A percentile compares a stretch with the other conserved stretches of the same genome.
Evolutionary conservation across 2,797 vertebrate genomes (phyloP).

Genomic region (Cyprinella venusta): DNA sequence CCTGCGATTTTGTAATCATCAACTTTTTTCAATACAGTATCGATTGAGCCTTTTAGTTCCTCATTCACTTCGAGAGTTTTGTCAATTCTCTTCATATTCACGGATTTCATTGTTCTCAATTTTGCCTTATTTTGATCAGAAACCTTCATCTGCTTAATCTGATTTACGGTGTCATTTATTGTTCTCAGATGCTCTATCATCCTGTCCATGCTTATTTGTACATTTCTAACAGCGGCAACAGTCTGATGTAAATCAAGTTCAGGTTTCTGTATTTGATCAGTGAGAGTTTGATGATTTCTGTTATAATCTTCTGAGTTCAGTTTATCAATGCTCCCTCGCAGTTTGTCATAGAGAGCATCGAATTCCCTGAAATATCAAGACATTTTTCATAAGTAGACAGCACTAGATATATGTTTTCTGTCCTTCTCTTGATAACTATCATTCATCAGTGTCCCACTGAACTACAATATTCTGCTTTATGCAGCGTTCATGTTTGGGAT

Average conservation of each 20-base stretch:
- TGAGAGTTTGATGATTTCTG: not conserved
- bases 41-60: accelerated
- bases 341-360: no score
- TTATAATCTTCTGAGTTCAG: not conserved
- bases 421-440: no score
- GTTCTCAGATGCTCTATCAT: not conserved
- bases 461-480: no score
- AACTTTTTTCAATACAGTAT: not conserved
- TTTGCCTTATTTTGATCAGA: not conserved
- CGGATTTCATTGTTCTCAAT: accelerated
- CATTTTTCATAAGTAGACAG: no score
- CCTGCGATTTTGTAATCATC: not conserved
- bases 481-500: no score
- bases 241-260: not conserved
- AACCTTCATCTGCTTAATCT: accelerated
- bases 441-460: no score
- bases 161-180: not conserved
- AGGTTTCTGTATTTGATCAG: not conserved
- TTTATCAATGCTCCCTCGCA: not conserved
- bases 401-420: no score
- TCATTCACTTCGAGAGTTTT: accelerated
- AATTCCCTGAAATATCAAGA: no score
- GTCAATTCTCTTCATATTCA: not conserved
- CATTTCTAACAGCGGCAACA: no score
- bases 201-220: not conserved